phyloP scores from a whole-genome alignment of 2,797 vertebrate genomes.

The Xenops minutus region DNA sequence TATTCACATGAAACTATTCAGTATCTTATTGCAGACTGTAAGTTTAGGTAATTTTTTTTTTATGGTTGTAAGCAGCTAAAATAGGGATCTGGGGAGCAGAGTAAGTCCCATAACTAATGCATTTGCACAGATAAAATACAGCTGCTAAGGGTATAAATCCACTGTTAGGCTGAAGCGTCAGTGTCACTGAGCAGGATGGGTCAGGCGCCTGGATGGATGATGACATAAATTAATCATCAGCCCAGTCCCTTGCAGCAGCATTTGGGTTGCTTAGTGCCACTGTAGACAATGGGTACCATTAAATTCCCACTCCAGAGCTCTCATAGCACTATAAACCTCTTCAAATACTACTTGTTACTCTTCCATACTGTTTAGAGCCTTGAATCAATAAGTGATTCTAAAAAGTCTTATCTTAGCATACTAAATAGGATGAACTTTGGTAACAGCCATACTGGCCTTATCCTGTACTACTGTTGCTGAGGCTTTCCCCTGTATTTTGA shows the following conservation, averaged over 20 bases:
- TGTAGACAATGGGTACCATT: not conserved
- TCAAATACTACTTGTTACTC: not conserved
- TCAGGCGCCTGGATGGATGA: not conserved
- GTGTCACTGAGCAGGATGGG: not conserved
- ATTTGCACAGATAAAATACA: not conserved
- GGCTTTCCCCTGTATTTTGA: not conserved
- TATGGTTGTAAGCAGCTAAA: not conserved
- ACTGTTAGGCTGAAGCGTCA: not conserved
- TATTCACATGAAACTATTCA: not conserved
- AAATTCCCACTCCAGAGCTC: not conserved
- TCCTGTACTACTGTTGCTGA: not conserved
- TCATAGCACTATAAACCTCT: not conserved
- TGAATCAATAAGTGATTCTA: not conserved
- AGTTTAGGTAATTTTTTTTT: not conserved
- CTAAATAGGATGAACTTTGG: not conserved
- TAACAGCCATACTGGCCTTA: not conserved
- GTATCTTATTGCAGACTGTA: not conserved
- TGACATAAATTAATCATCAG: not conserved
- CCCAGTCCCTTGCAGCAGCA: not conserved
- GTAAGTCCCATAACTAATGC: not conserved
- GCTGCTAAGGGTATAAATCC: not conserved
- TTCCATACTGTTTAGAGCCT: not conserved
- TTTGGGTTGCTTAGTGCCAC: not conserved
- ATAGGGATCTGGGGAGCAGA: not conserved
- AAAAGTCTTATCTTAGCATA: not conserved